Conservation (phyloP, 2,113 vertebrate species). For the Beaufortia kweichowensis region DNA sequence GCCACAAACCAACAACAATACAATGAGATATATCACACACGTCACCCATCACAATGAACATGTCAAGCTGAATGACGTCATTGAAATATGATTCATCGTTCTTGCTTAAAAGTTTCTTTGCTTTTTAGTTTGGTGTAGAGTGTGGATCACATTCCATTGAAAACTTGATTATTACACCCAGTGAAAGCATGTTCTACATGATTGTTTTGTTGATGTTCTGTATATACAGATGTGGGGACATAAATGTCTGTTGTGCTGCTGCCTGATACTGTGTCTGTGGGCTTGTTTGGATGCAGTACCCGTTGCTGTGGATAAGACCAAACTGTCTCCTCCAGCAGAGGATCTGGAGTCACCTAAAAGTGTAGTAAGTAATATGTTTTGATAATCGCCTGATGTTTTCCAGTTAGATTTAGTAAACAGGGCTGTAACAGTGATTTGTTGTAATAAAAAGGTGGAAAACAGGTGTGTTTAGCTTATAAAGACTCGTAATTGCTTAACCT, state of each 20-base stretch:
- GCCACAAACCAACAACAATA: background rate
- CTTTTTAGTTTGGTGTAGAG: too few species aligned
- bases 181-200: background rate
- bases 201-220: background rate
- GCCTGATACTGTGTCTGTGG: slow-evolving; percentile 74
- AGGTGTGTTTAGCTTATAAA: background rate
- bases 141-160: too few species aligned
- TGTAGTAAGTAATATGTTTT: slow-evolving; percentile 76
- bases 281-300: slow-evolving; percentile 81
- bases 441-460: too few species aligned
- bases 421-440: too few species aligned
- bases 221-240: slow-evolving; percentile 76
- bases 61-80: too few species aligned
- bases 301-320: slow-evolving; percentile 85
- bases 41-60: background rate
- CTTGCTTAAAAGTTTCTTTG: too few species aligned
- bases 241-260: slow-evolving; percentile 59
- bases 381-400: background rate
- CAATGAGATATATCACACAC: too few species aligned
- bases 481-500: background rate
- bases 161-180: background rate
- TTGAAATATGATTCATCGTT: too few species aligned
- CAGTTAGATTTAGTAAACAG: slow-evolving; percentile 5
- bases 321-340: slow-evolving; percentile 74
- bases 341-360: slow-evolving; percentile 75